Base-by-base conservation (phyloP, 1,140 invertebrate species). In the Papilio polytes region DNA sequence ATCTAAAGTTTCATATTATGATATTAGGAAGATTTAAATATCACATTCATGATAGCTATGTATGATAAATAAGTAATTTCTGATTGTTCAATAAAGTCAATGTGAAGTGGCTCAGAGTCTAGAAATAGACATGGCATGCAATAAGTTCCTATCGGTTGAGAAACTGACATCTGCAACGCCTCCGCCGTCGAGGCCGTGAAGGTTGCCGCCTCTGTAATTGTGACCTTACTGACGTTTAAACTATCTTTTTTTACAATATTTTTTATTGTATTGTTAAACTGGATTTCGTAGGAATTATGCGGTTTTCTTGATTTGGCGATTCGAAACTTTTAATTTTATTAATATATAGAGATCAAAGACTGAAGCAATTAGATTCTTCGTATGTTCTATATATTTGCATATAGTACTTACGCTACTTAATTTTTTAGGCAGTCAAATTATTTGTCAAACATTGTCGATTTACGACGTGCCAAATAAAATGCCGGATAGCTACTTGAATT, bases 81-180 rank as follows among this genome's bases (percentile, higher is more conserved):
- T 12, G 2, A 59, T 36, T 15, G 18, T 56, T 31, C 18, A n/a
- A 78, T 78, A 56, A 78, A 56, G 51, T 78, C 74, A 51, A 36
- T 53, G 10, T 56, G 44, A 59, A 78, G 51, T 59, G 51, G 51
- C 31, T 56, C 13, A 15, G 15, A 18, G 31, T 78, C 59, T 66
- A 66, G 77, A 78, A 78, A 78, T 78, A 78, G 77, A 78, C 36
- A 31, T 78, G 59, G 56, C 31, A 26, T 78, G 59, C 41, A 78
- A 78, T 78, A 53, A 78, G 59, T 51, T 66, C 66, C 53, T 66
- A 78, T 66, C 77, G 56, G 56, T 78, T 78, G 36, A 31, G 77
- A 78, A 78, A 78, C 77, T 44, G 77, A 78, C 77, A 78, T 78
- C 77, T 78, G 77, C 77, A 78, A 78, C 77, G 56, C 77, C 56